These are phyloP conservation scores for Myotis lucifugus DNA, from an alignment of 2,113 vertebrate genomes.

Conservation along the genomic window DNA sequence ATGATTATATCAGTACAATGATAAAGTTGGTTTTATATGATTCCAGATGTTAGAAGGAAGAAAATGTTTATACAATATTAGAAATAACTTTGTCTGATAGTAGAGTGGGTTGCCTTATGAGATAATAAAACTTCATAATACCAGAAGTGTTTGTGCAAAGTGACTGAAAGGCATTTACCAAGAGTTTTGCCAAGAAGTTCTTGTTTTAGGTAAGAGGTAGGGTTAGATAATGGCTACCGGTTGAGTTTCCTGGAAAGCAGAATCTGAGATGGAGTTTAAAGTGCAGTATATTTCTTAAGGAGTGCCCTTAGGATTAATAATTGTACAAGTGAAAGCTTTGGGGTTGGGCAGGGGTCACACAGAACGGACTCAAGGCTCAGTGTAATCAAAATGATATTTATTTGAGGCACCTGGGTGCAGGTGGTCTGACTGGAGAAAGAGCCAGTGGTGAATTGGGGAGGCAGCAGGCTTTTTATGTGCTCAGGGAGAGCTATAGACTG, in stretches of 20 bases:
- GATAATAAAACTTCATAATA: not conserved
- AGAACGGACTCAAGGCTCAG: too few species aligned
- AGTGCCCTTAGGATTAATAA: not conserved
- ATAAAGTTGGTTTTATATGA: conserved; percentile 9
- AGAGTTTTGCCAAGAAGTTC: not conserved
- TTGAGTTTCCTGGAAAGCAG: not conserved
- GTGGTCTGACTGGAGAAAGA: too few species aligned
- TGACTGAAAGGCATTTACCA: not conserved
- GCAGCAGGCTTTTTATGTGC: too few species aligned
- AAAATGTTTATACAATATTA: not conserved
- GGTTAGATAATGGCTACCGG: not conserved
- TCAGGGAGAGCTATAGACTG: too few species aligned
- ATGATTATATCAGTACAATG: not conserved
- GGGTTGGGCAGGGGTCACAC: too few species aligned
- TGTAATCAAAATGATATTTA: too few species aligned
- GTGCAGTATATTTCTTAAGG: not conserved
- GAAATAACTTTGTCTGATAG: not conserved
- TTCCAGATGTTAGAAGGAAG: not conserved
- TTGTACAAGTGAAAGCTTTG: not conserved
- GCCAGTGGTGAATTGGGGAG: too few species aligned
- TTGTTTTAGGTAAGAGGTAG: not conserved
- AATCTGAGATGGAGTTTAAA: not conserved
- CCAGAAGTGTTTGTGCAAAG: not conserved
- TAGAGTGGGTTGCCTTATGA: not conserved
- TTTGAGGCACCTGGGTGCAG: too few species aligned